These are phyloP conservation scores for Craniophora ligustri DNA, from an alignment of 2,888 invertebrate species.

Conservation along the genomic window DNA sequence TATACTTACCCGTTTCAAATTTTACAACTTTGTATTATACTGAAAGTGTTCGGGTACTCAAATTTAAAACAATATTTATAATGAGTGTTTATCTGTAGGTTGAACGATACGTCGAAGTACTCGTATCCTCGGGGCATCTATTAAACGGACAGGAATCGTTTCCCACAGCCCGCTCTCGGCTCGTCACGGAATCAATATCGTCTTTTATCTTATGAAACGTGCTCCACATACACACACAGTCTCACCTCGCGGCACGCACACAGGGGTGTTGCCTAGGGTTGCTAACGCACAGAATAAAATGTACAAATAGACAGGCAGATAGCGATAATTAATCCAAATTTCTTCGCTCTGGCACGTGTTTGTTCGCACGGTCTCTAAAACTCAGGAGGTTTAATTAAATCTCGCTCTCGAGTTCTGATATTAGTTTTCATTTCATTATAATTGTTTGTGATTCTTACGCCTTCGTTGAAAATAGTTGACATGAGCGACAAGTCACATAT, in stretches of 20 bases:
- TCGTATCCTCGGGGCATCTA: constrained; percentile 80
- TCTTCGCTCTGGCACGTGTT: constrained; percentile 72
- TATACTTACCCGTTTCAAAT: constrained; percentile 70
- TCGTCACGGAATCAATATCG: constrained; percentile 88
- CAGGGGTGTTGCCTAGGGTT: constrained; percentile 58
- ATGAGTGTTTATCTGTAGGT: constrained; percentile 67
- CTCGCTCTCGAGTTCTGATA: constrained; percentile 66
- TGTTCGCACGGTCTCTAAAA: constrained; percentile 73
- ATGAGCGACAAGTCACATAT: constrained; percentile 1
- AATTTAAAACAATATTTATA: constrained; percentile 60
- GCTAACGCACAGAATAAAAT: constrained; percentile 64
- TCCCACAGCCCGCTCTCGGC: constrained; percentile 84
- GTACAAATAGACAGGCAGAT: constrained; percentile 72
- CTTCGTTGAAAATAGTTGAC: constrained; percentile 40
- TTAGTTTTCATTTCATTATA: constrained; percentile 68
- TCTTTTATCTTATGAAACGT: constrained; percentile 87
- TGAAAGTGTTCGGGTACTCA: constrained; percentile 49
- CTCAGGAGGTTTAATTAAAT: constrained; percentile 76
- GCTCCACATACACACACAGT: constrained; percentile 77
- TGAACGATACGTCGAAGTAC: constrained; percentile 66
- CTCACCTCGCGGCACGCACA: constrained; percentile 56
- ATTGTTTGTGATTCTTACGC: constrained; percentile 53
- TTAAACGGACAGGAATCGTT: constrained; percentile 84
- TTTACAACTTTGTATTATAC: constrained; percentile 57
- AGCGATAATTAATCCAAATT: constrained; percentile 80